Conservation (phyloP, 2,888 invertebrate genomes). For the Limnephilus auricula region DNA sequence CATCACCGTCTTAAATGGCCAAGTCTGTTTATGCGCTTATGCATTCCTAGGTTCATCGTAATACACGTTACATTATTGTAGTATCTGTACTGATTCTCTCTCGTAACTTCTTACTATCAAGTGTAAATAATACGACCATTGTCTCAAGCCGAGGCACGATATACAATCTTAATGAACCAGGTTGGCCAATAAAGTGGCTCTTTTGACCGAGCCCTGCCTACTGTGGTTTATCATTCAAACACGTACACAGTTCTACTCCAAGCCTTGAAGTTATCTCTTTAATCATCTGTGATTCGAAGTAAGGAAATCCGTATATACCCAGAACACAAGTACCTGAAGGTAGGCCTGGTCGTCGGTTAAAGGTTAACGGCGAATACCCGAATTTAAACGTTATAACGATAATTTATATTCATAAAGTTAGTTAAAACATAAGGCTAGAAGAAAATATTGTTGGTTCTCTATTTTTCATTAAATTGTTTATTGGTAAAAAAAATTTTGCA, state of each 20-base stretch:
- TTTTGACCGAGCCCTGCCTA: background rate
- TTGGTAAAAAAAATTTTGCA: no score
- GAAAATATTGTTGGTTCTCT: no score
- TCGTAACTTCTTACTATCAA: slow-evolving; percentile 24
- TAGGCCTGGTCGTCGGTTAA: background rate
- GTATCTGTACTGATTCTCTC: slow-evolving; percentile 24
- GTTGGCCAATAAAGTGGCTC: slow-evolving; percentile 11
- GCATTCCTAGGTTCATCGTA: background rate
- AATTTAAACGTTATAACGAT: no score
- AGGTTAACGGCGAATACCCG: background rate
- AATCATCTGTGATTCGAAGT: background rate
- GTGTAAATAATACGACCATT: slow-evolving; percentile 40
- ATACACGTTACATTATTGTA: slow-evolving; percentile 14
- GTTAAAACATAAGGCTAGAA: no score
- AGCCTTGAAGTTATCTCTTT: background rate
- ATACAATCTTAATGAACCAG: slow-evolving; percentile 38
- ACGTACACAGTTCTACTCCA: background rate
- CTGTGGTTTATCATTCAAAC: background rate
- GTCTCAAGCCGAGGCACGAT: slow-evolving; percentile 21
- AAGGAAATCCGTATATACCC: background rate
- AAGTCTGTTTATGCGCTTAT: background rate
- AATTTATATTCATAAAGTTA: no score
- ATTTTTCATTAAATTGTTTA: no score
- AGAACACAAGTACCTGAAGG: background rate
- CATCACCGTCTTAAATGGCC: background rate